phyloP scores from a whole-genome alignment of 2,797 vertebrate genomes.

The Pseudocheirus occidentalis region DNA sequence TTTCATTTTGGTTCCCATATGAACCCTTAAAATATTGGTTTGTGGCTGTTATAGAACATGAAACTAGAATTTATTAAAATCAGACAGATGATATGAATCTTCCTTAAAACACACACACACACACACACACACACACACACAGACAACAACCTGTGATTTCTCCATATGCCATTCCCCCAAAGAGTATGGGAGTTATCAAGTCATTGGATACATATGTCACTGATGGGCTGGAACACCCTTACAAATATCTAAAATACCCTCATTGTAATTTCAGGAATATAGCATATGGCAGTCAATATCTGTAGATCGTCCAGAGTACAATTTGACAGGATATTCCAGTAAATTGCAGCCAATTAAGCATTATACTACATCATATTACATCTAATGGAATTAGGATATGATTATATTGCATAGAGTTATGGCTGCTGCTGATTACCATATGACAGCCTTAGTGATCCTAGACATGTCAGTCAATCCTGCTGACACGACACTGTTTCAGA shows the following conservation, averaged over 20 bases:
- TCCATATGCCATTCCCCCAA: not conserved
- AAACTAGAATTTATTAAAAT: conserved; percentile 37
- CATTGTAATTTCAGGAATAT: conserved; percentile 61
- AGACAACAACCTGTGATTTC: not conserved
- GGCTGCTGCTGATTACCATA: conserved; percentile 10
- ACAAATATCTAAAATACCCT: conserved; percentile 32
- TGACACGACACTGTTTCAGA: conserved; percentile 21
- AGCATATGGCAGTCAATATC: conserved; percentile 55
- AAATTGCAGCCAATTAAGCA: conserved; percentile 30
- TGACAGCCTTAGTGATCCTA: not conserved
- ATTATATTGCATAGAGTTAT: conserved; percentile 39
- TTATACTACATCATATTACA: conserved; percentile 4
- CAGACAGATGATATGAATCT: not conserved
- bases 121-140: not conserved
- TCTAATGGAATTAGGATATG: conserved; percentile 41
- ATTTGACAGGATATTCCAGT: conserved; percentile 52
- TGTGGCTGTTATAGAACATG: not conserved
- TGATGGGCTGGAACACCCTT: conserved; percentile 20
- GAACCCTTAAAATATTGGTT: not conserved
- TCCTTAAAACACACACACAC: not conserved
- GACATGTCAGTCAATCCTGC: conserved; percentile 6
- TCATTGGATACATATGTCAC: conserved; percentile 28
- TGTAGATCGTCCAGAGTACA: conserved; percentile 59
- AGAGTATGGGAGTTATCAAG: conserved; percentile 40
- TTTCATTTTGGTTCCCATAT: not conserved